Percentiles rank a stretch among this genome's conserved stretches.
Conservation (phyloP, 2,113 vertebrate species). For the Serilophus lunatus region DNA sequence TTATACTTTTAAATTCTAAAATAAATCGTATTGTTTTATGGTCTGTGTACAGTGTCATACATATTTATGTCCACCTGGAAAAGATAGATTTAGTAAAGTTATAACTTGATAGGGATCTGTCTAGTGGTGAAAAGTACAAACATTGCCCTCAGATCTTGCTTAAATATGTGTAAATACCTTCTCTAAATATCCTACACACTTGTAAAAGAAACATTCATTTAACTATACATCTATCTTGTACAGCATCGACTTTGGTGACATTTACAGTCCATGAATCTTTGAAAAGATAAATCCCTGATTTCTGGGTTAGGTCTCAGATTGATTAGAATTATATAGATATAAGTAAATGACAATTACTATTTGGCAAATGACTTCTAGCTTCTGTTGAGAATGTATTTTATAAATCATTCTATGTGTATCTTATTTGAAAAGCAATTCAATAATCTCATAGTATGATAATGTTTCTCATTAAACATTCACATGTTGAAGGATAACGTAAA, state of each 20-base stretch:
- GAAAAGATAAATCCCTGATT: background rate
- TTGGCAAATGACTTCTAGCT: background rate
- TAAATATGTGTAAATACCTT: background rate
- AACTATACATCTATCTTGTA: rapidly evolving
- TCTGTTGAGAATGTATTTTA: background rate
- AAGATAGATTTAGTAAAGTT: background rate
- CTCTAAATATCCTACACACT: background rate
- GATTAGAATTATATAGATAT: background rate
- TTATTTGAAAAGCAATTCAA: background rate
- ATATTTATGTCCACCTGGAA: background rate
- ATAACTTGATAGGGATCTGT: background rate
- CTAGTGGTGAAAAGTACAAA: background rate
- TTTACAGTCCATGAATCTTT: background rate
- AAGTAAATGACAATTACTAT: background rate
- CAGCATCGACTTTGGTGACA: background rate
- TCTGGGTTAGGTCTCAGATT: background rate
- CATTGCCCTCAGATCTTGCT: background rate
- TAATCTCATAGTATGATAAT: background rate
- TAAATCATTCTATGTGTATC: background rate
- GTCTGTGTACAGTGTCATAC: rapidly evolving
- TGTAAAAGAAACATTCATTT: background rate
- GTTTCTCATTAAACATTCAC: background rate
- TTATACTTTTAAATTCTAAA: background rate
- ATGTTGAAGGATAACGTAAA: background rate
- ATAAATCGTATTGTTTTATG: background rate